Evolutionary conservation across 2,113 vertebrate genomes (phyloP), one percentile per base, ranked within the genome.

Genomic region (Chlorodrepanis virens): DNA sequence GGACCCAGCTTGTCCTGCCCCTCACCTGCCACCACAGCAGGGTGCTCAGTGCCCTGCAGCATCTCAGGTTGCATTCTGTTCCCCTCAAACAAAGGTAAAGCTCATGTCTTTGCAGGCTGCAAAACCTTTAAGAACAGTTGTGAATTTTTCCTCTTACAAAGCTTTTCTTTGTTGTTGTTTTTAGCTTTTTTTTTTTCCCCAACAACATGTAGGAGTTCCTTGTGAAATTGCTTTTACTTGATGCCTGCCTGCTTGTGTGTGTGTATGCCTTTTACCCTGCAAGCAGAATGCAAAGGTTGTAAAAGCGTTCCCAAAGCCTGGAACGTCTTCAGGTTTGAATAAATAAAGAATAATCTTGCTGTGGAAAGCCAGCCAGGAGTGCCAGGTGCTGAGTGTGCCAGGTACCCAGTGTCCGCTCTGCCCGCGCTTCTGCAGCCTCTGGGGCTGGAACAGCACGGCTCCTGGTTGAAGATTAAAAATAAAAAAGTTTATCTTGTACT

Each of bases 401-500:
- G 78, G 85, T 96, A 89, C 93, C 95, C 33, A 5, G 28, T 85
- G 87, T 91, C 87, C 31, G 14, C 93, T 89, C 87, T 0, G 44
- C 49, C 82, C 63, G 83, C 9, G 16, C 87, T 69, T 77, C 84
- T 90, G 89, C 89, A 75, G 64, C 12, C 5, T 23, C 87, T 80
- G 75, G 54, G 71, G 47, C 75, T 93, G 83, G 89, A 93, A 81
- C 93, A 81, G 68, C 28, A 3, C 4, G 2, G 52, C 42, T 65
- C 40, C 83, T 90, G 70, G 87, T 70, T 91, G 79, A 74, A 95
- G 87, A 95, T 83, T 85, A 69, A 88, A 86, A 49, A 67, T 69
- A 57, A 33, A 71, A n/a, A 37, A 28, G 59, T 88, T 96, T 94
- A 91, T 95, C 93, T 95, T 93, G 94, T 95, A 94, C 94, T 95